Conservation (phyloP, 1,140 invertebrate genomes). For the Lutraria rhynchaena region DNA sequence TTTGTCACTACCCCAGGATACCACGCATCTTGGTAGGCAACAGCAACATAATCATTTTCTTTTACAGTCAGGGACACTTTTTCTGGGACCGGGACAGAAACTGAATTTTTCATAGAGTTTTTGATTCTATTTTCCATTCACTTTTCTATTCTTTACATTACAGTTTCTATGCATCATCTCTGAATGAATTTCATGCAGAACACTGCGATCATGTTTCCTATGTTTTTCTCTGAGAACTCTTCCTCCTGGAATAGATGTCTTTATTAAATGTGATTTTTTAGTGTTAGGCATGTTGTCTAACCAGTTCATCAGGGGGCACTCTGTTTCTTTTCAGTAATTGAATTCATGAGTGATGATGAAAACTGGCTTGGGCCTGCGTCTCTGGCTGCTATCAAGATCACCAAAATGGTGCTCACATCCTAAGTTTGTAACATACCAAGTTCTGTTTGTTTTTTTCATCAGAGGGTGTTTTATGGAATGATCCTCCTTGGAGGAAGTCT, state of each 20-base stretch:
- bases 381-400: too few relatives aligned
- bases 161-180: background rate
- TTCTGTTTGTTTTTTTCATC: conserved; percentile 1
- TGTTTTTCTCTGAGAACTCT: background rate
- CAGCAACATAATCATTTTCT: conserved; percentile 23
- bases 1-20: background rate
- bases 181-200: background rate
- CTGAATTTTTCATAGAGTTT: background rate
- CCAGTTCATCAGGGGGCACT: background rate
- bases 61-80: background rate
- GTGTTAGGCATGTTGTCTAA: background rate
- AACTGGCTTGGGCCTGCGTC: conserved; percentile 29
- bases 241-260: background rate
- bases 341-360: conserved; percentile 33
- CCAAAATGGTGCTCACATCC: conserved; percentile 49
- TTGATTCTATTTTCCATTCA: background rate
- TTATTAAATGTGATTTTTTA: background rate
- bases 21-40: too few relatives aligned
- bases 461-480: background rate
- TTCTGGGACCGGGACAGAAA: background rate
- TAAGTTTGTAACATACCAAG: conserved; percentile 20
- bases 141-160: conserved; percentile 1
- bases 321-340: conserved; percentile 36
- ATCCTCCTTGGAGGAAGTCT: conserved; percentile 30
- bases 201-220: background rate